Evolutionary conservation across 1,140 invertebrate genomes (phyloP), one percentile per base, ranked within the genome.

Genomic region (Rhizoglyphus robini): DNA sequence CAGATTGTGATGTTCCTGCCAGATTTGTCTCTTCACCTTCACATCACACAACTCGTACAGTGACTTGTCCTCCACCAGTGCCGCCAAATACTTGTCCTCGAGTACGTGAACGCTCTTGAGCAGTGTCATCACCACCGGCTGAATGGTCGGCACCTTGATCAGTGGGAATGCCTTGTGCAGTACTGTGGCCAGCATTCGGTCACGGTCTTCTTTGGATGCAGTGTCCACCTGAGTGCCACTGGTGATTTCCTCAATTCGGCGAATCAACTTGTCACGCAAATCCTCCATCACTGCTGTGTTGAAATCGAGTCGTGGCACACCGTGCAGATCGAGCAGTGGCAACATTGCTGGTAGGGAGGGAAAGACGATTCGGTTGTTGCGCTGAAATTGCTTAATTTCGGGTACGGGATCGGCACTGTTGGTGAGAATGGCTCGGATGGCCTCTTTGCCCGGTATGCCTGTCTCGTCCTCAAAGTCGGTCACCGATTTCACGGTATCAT

Each of bases 371-470:
- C 86, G 81, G 69, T 73, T 73, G 60, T 73, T 71, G 8, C 34
- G 60, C 68, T 97, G 94, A 81, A 97, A 97, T 78, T 95, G 91
- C 80, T 96, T 90, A 70, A 96, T 96, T 46, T 92, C 91, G 79
- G 91, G 92, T 2, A 96, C 74, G 15, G 93, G 93, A 80, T 97
- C 92, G 0, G 90, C 90, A 75, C 92, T 96, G 72, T 90, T 95
- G 27, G 92, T 95, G 2, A 97, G 79, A 49, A 91, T 87, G 75
- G 96, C 90, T 66, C 89, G 82, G 13, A 98, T 78, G 75, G 84
- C 91, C 41, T 84, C 83, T 72, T 91, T 86, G 0, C 92, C 94
- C 13, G 91, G 87, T 67, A 98, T 89, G 15, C 25, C 25, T 4
- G 36, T 60, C 2, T 60, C n/a, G n/a, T n/a, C 58, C 29, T 60